Conservation (phyloP, 2,888 invertebrate genomes). For the Cylindroiulus punctatus region DNA sequence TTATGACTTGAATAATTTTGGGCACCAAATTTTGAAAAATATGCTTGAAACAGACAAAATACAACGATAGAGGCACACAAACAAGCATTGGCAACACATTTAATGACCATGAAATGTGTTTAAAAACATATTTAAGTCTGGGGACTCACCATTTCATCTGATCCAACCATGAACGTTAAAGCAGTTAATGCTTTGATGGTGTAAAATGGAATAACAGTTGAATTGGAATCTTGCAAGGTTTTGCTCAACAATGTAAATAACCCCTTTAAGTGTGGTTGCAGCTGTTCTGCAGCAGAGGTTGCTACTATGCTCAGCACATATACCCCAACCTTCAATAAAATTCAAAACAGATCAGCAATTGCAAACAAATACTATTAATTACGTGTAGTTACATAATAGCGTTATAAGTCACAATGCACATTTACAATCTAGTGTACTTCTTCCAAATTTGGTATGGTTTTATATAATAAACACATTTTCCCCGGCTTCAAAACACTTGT, state of each 20-base stretch:
- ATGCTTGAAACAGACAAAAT: slow-evolving; percentile 62
- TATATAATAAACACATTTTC: too few species aligned
- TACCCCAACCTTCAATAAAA: slow-evolving; percentile 71
- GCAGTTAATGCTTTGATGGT: slow-evolving; percentile 74
- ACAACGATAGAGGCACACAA: slow-evolving; percentile 52
- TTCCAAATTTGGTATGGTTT: too few species aligned
- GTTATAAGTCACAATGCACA: too few species aligned
- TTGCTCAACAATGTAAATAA: slow-evolving; percentile 70
- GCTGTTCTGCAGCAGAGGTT: slow-evolving; percentile 76
- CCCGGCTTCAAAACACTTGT: neutral
- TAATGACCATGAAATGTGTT: neutral
- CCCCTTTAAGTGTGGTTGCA: slow-evolving; percentile 74
- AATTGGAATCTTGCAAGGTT: slow-evolving; percentile 70
- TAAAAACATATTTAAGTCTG: neutral
- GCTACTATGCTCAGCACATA: slow-evolving; percentile 76
- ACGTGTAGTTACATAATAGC: too few species aligned
- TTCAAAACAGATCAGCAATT: slow-evolving; percentile 43
- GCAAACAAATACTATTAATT: too few species aligned
- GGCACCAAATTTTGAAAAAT: slow-evolving; percentile 71
- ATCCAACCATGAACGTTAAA: slow-evolving; percentile 74
- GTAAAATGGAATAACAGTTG: slow-evolving; percentile 71
- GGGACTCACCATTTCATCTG: slow-evolving; percentile 72
- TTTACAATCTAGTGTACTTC: too few species aligned
- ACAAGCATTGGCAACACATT: slow-evolving; percentile 51
- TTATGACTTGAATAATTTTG: slow-evolving; percentile 73